Conservation (phyloP, 1,140 invertebrate genomes). For the Lithobius niger region DNA sequence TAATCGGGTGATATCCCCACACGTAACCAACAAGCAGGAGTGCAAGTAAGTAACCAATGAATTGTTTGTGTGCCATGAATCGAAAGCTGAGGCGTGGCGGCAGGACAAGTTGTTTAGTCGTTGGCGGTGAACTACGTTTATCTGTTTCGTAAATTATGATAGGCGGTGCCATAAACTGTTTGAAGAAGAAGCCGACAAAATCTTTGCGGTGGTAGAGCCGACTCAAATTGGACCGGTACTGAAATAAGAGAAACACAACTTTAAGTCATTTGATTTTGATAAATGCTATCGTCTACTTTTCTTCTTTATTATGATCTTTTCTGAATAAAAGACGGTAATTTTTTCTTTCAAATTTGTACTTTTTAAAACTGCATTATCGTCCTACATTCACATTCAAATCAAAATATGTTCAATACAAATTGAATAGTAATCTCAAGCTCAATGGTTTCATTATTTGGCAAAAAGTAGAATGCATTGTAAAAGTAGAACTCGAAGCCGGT, state of each 20-base stretch:
- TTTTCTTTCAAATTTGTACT: no score
- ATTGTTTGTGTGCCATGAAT: conserved; percentile 46
- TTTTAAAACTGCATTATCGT: no score
- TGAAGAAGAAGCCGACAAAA: conserved; percentile 45
- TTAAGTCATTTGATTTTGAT: background rate
- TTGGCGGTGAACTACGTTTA: conserved; percentile 40
- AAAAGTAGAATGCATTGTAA: no score
- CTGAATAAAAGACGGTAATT: no score
- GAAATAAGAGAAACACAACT: conserved; percentile 26
- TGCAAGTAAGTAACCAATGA: conserved; percentile 30
- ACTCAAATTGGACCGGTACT: conserved; percentile 48
- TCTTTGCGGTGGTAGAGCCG: conserved; percentile 45
- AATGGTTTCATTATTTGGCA: no score
- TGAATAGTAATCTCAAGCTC: no score
- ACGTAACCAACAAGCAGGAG: background rate
- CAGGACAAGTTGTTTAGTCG: conserved; percentile 37
- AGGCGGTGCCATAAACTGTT: conserved; percentile 48
- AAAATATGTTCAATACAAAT: no score
- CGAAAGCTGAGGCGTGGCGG: conserved; percentile 56
- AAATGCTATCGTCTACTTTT: conserved; percentile 20
- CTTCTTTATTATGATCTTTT: no score
- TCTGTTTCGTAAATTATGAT: conserved; percentile 42
- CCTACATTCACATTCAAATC: no score
- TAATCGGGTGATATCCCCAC: background rate
- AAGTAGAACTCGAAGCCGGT: no score